Conservation (phyloP, 2,113 vertebrate species). For the Mastomys natalensis region DNA sequence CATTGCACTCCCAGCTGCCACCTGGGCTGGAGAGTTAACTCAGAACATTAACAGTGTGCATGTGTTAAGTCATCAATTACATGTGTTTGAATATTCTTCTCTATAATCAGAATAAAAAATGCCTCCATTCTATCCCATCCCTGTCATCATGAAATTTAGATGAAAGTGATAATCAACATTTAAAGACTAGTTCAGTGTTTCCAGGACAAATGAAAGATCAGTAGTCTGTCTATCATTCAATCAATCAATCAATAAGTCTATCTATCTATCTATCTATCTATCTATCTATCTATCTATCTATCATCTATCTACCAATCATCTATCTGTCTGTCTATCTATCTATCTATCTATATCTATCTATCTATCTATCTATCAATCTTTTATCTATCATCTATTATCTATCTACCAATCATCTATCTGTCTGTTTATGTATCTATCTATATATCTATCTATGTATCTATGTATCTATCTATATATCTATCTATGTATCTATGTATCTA, state of each 20-base stretch:
- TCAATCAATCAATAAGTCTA: too few relatives aligned
- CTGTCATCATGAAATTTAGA: neutral
- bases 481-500: neutral
- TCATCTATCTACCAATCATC: neutral
- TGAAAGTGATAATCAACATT: neutral
- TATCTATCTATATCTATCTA: too few relatives aligned
- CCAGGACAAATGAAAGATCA: neutral
- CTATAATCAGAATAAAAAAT: neutral
- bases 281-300: neutral
- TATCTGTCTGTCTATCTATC: neutral
- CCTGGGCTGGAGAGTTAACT: neutral
- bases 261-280: too few relatives aligned
- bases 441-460: neutral
- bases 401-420: neutral
- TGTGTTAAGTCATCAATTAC: neutral
- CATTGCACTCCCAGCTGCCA: neutral
- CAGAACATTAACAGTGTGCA: neutral
- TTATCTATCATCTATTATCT: too few relatives aligned
- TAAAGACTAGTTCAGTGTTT: neutral
- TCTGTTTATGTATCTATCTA: neutral
- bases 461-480: neutral
- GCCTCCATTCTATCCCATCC: neutral
- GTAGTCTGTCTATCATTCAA: too few relatives aligned
- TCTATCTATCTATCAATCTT: too few relatives aligned
- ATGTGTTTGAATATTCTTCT: neutral